Base-by-base conservation (phyloP, 2,888 invertebrate species). In the Panopea generosa region DNA sequence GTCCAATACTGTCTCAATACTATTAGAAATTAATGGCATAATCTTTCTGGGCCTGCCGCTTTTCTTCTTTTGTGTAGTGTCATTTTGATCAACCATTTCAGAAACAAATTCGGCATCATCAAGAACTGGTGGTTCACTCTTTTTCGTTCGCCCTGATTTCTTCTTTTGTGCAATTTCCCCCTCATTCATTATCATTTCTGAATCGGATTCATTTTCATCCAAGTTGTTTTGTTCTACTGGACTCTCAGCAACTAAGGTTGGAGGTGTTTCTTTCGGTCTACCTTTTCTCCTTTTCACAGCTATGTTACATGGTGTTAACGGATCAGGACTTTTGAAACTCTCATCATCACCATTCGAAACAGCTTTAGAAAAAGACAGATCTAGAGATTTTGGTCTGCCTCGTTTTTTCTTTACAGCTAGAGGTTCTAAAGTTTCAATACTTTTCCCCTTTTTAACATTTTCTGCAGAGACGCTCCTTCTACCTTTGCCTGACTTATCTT, bases 201-300 rank as follows among this genome's bases (percentile, higher is more conserved):
- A 18, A 18, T 47, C 11, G 16, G 59, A 50, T 14, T 56, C 49
- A 29, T 20, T 40, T 1, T 59, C 43, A 26, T 59, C 40, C 3
- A 27, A 24, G 26, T 6, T 53, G 2, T 22, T 26, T 9, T 52
- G n/a, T 14, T 57, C 67, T 16, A 73, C 65, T 11, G 78, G 70
- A 22, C 61, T 57, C 50, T 78, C 78, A 16, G 74, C 70, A 40
- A 65, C 69, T 40, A 80, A 56, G 2, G 73, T 73, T n/a, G 80
- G 80, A 7, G 80, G 80, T 1, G 80, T 80, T 61, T 80, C 76
- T 49, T 80, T 80, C 14, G 80, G 80, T 40, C 80, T 45, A n/a
- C 80, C 80, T 68, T 73, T 73, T 38, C 66, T 69, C 11, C 67
- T 24, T 63, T 80, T 80, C 2, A 80, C 57, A n/a, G 66, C 61